Base-by-base conservation (phyloP, 2,113 vertebrate genomes). In the Chaenocephalus aceratus region DNA sequence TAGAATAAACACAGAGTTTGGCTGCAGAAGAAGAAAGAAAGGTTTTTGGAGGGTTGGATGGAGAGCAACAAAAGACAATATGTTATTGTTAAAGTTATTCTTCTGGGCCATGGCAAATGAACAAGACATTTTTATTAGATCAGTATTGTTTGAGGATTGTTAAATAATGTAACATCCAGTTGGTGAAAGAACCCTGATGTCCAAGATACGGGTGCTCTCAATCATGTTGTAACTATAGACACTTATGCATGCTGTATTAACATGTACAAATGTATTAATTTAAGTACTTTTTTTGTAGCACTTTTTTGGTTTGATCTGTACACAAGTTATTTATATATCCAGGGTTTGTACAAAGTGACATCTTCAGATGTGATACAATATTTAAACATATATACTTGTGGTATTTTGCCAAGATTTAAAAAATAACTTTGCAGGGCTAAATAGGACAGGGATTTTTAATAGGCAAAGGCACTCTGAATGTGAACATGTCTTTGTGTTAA, bases 1-100 rank as follows among this genome's bases (percentile, higher is more conserved):
- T 95, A 9, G 97, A 98, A 75, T 98, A 95, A 94, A 79, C 0
- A 12, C 58, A 61, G 8, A 13, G 44, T 69, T 59, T 65, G 65
- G 61, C 49, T 68, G 34, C 49, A 52, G 53, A 53, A 51, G 68
- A 70, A 63, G 44, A 72, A 61, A 49, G 13, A 11, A 72, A 72
- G 8, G 21, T 54, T 62, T 6, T 78, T 10, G 44, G 61, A 70
- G 26, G n/a, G 34, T 16, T 70, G 68, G 53, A 69, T 63, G 72
- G 62, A 60, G 23, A 70, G 36, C 59, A 21, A 30, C 61, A n/a
- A 70, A 62, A 87, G 81, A 82, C 75, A 57, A 61, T 30, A 30
- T 30, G 30, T 30, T 30, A 30, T 30, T 30, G 30, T 30, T 30
- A 30, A 30, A 30, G 30, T 30, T 30, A 30, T 30, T 30, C 30